phyloP scores from a whole-genome alignment of 2,888 invertebrate species.

The Tetranychus piercei region DNA sequence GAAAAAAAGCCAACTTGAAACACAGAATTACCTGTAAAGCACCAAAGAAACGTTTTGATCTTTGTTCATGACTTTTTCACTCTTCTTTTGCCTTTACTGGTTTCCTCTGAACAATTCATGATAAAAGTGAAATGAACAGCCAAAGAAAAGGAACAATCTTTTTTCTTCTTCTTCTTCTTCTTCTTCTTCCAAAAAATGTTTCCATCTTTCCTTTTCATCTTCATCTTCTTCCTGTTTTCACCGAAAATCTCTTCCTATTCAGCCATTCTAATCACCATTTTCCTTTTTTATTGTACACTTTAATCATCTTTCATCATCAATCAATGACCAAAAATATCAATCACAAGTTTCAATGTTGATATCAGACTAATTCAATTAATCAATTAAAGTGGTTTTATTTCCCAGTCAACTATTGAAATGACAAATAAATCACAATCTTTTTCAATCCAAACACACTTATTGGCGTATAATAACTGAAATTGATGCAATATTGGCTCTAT shows the following conservation, averaged over 20 bases:
- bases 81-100: not conserved
- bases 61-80: not conserved
- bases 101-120: not conserved
- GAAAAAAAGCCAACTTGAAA: not conserved
- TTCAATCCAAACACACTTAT: no score
- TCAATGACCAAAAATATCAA: not conserved
- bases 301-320: not conserved
- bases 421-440: no score
- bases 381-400: not conserved
- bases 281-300: not conserved
- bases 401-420: no score
- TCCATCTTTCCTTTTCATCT: constrained; percentile 7
- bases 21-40: not conserved
- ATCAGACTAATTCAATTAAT: not conserved
- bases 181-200: not conserved
- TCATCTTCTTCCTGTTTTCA: not conserved
- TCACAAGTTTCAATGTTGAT: not conserved
- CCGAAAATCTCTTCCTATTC: not conserved
- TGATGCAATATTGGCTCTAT: no score
- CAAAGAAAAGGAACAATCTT: not conserved
- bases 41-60: not conserved
- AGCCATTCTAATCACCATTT: not conserved
- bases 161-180: no score
- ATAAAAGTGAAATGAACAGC: not conserved
- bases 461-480: no score